A percentile compares a stretch with the other conserved stretches of the same genome.
phyloP scores from a whole-genome alignment of 2,797 vertebrate species.

The Sebastes melanostomus region DNA sequence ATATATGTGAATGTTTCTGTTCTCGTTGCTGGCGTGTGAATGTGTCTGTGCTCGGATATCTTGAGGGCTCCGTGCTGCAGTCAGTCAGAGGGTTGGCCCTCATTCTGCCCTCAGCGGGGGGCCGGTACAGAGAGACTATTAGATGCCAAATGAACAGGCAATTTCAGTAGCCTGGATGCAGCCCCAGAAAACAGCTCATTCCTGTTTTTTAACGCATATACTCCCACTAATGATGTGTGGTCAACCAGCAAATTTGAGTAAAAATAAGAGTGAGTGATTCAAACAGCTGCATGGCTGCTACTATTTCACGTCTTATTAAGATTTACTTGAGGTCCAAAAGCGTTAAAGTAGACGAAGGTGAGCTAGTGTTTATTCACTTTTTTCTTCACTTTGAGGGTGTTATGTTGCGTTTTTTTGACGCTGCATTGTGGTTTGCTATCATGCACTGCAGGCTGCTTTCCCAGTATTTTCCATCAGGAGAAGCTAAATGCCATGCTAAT shows the following conservation, averaged over 20 bases:
- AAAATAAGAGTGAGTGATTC: conserved; percentile 3
- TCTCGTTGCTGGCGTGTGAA: background rate
- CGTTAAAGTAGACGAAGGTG: background rate
- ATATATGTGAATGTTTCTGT: background rate
- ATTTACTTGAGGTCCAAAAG: background rate
- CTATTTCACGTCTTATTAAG: background rate
- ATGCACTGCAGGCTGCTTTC: background rate
- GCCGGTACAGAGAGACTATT: conserved; percentile 32
- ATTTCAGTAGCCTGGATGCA: conserved; percentile 28
- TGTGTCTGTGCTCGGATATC: conserved; percentile 13
- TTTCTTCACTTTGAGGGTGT: background rate
- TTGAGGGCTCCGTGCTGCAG: conserved; percentile 45
- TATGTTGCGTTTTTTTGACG: background rate
- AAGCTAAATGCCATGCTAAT: conserved; percentile 35
- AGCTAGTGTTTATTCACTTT: background rate
- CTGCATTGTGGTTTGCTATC: background rate
- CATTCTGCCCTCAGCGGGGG: conserved; percentile 45
- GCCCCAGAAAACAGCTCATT: conserved; percentile 11
- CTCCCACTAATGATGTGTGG: conserved; percentile 31
- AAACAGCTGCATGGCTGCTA: background rate
- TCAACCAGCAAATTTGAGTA: conserved; percentile 15
- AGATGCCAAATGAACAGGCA: conserved; percentile 51
- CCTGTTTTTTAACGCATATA: conserved; percentile 31
- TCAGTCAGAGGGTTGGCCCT: conserved; percentile 44
- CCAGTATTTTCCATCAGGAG: background rate